A percentile compares a stretch with the other conserved stretches of the same genome.
Conservation (phyloP, 2,888 invertebrate genomes). For the Aphodius sticticus region DNA sequence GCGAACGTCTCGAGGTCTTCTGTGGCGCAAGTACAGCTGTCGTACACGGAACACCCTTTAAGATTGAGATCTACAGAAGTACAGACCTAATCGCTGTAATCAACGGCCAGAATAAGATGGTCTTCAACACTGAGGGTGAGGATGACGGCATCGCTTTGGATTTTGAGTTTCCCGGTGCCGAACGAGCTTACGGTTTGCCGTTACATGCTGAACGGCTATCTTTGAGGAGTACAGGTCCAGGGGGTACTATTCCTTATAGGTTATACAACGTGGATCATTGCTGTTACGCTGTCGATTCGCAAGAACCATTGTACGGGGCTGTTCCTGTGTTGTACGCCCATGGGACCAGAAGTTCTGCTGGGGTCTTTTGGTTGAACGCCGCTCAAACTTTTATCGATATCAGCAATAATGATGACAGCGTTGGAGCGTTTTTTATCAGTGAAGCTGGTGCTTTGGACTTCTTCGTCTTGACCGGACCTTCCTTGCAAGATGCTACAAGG, state of each 20-base stretch:
- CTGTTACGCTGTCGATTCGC: constrained; percentile 89
- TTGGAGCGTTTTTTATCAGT: constrained; percentile 85
- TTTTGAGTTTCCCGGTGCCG: constrained; percentile 87
- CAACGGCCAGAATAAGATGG: constrained; percentile 38
- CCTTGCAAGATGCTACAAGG: constrained; percentile 79
- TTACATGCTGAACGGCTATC: constrained; percentile 91
- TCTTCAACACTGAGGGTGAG: constrained; percentile 54
- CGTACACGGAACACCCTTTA: constrained; percentile 76
- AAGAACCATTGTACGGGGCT: constrained; percentile 93
- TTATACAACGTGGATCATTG: constrained; percentile 97
- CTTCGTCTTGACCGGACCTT: constrained; percentile 87
- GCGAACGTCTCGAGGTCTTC: constrained; percentile 62
- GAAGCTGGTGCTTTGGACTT: constrained; percentile 87
- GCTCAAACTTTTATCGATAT: constrained; percentile 76
- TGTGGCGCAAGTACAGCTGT: constrained; percentile 67
- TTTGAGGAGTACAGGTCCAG: constrained; percentile 77
- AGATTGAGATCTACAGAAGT: constrained; percentile 76
- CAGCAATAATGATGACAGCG: constrained; percentile 67
- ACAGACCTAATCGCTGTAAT: constrained; percentile 74
- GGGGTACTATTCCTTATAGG: constrained; percentile 84
- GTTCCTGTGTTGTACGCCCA: constrained; percentile 93
- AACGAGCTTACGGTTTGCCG: constrained; percentile 91
- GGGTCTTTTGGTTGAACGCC: constrained; percentile 93
- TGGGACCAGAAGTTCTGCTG: constrained; percentile 77
- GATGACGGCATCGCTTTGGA: constrained; percentile 89